Base-by-base conservation (phyloP, 2,113 vertebrate species). In the Zosterops borbonicus region DNA sequence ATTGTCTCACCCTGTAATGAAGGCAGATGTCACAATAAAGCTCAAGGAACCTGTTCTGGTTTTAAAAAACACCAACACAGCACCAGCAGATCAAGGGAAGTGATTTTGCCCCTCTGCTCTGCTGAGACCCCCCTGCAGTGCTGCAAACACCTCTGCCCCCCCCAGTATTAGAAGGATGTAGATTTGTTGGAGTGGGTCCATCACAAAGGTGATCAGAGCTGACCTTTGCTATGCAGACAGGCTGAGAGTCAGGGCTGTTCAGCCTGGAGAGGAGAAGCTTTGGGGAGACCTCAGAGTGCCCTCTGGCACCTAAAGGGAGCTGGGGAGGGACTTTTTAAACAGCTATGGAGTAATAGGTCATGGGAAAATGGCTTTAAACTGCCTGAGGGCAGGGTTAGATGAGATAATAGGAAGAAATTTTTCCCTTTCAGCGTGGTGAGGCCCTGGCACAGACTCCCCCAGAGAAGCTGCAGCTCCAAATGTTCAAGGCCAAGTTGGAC, bases 151-250 rank as follows among this genome's bases (percentile, higher is more conserved):
- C 64, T 28, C 64, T 69, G 74, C 37, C 19, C 1, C 6, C 14
- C 44, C 37, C 74, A 31, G 1, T 2, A 19, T 3, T 18, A 18
- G 25, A 35, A 49, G 59, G 31, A 42, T 0, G 2, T 3, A 17
- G 27, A 37, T 25, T 10, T 73, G 22, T 9, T 33, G 50, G 35
- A 24, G 21, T 6, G 17, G 9, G 8, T 42, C 35, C 31, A 56
- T 6, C 67, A 31, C 50, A 27, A 7, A 10, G 50, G 22, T 19
- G 22, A 10, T 4, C 76, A 64, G 58, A 37, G 76, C 55, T 49
- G 50, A 20, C n/a, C 27, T 63, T 18, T 29, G 64, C 64, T 5
- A 3, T 47, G 56, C 56, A 70, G 29, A 25, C 29, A 55, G 65
- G n/a, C 65, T 49, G 49, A 44, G 27, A 20, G 49, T 9, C 3